phyloP scores from a whole-genome alignment of 37 sponge, comb jelly and placozoan species.

The Ianthella basta region DNA sequence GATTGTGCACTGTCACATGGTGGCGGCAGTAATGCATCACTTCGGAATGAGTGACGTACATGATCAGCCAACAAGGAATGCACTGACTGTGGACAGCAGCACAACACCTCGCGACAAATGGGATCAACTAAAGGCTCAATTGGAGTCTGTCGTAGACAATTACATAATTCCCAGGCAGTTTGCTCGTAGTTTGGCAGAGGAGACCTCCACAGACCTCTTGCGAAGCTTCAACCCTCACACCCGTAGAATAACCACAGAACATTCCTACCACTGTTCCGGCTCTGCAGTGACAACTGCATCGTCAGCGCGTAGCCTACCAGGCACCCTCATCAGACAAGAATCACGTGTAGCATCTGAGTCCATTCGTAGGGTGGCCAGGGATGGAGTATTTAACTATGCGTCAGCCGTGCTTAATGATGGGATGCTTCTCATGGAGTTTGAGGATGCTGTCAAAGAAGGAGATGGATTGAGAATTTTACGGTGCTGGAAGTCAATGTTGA shows the following conservation, averaged over 20 bases:
- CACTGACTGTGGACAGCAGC: neutral
- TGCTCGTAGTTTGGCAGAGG: neutral
- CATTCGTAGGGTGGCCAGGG: neutral
- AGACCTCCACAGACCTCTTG: neutral
- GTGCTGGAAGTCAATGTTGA: constrained; percentile 61
- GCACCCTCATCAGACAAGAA: too few species aligned
- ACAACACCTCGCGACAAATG: neutral
- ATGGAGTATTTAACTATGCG: constrained; percentile 46
- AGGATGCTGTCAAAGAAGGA: constrained; percentile 55
- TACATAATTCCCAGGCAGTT: constrained; percentile 27
- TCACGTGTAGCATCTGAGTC: neutral
- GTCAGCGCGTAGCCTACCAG: too few species aligned
- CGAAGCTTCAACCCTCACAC: constrained; percentile 18
- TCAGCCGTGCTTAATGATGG: constrained; percentile 46
- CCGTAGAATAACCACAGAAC: neutral
- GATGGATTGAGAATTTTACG: constrained; percentile 43
- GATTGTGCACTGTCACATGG: constrained; percentile 24
- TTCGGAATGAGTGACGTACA: neutral
- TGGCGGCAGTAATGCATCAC: constrained; percentile 27
- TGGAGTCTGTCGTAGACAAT: neutral
- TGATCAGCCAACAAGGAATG: constrained; percentile 16
- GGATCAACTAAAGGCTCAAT: neutral
- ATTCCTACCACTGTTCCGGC: neutral
- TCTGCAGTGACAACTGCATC: too few species aligned
- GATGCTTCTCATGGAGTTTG: constrained; percentile 43